These are phyloP conservation scores for Myotis myotis DNA, from an alignment of 2,797 vertebrate species.

Conservation along the genomic window DNA sequence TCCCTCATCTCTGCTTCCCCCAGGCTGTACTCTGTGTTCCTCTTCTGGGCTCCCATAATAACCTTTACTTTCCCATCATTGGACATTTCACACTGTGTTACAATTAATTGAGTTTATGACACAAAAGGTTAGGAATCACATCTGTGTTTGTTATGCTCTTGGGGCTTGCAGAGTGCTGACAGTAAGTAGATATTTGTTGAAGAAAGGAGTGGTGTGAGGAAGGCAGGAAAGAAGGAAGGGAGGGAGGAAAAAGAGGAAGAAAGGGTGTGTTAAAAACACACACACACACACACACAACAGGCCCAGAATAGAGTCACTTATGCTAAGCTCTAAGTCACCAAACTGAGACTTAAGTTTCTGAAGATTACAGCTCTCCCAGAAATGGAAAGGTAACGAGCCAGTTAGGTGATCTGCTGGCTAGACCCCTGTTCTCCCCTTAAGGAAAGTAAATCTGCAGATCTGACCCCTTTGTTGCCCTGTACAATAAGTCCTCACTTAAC, in stretches of 20 bases:
- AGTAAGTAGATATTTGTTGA: not conserved
- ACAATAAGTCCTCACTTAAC: not conserved
- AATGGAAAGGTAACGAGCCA: not conserved
- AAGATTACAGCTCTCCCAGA: not conserved
- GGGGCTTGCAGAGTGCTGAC: not conserved
- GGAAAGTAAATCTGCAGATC: not conserved
- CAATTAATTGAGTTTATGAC: not conserved
- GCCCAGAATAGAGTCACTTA: too few relatives aligned
- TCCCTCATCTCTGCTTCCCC: accelerated
- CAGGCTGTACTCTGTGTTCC: accelerated
- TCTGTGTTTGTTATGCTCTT: not conserved
- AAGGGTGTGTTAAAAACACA: not conserved
- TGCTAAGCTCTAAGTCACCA: not conserved
- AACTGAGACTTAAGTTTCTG: not conserved
- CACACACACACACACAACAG: too few relatives aligned
- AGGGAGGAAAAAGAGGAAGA: not conserved
- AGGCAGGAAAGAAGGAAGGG: too few relatives aligned
- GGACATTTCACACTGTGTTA: not conserved
- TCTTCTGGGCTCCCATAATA: not conserved
- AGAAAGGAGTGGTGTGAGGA: not conserved
- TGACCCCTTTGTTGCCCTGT: accelerated
- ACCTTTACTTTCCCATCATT: not conserved
- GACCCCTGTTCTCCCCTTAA: not conserved
- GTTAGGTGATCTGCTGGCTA: not conserved
- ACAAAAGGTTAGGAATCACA: not conserved